Conservation (phyloP, 2,888 invertebrate genomes). For the Amblyteles armatorius region DNA sequence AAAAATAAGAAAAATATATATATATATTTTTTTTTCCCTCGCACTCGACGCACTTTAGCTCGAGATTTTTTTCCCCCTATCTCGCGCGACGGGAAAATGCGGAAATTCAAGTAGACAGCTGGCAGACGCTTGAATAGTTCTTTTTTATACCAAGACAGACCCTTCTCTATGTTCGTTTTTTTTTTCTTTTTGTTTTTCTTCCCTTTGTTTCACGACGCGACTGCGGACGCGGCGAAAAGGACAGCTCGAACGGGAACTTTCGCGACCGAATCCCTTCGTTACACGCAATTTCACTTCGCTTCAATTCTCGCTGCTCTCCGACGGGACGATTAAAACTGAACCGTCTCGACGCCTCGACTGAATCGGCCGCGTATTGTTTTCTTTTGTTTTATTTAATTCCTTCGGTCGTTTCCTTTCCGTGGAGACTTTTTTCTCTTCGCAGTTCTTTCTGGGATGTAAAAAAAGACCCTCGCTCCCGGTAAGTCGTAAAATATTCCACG, state of each 20-base stretch:
- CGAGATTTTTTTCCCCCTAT: background rate
- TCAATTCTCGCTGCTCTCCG: slow-evolving; percentile 21
- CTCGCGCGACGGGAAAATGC: slow-evolving; percentile 18
- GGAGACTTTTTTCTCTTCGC: background rate
- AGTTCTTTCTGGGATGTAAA: background rate
- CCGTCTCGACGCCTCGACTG: background rate
- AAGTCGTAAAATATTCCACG: slow-evolving; percentile 12
- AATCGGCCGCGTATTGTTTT: slow-evolving; percentile 13
- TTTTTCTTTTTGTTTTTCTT: slow-evolving; percentile 21
- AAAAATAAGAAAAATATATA: too few species aligned
- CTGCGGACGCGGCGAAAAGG: slow-evolving; percentile 7
- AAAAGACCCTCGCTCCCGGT: background rate
- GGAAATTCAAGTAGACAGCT: slow-evolving; percentile 29
- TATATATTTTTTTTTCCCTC: background rate
- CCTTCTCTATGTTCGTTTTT: slow-evolving; percentile 20
- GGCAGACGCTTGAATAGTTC: slow-evolving; percentile 48
- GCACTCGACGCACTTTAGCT: slow-evolving; percentile 9
- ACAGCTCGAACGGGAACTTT: background rate
- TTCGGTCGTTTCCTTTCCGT: background rate
- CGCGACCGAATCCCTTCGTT: background rate
- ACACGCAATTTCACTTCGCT: slow-evolving; percentile 4
- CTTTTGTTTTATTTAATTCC: background rate
- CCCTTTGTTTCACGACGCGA: slow-evolving; percentile 31
- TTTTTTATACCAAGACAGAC: slow-evolving; percentile 16
- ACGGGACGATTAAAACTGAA: background rate